Percentiles rank a stretch among this genome's conserved stretches.
Conservation (phyloP, 2,113 vertebrate species). For the human region GRCh38 chr16:6495501-6496000, state of each 20-base stretch:
- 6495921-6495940: conserved; percentile 33
- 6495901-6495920: neutral
- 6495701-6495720: neutral
- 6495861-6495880: neutral
- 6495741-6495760: neutral
- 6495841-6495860: neutral
- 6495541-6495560: neutral
- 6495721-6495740: neutral
- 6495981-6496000: conserved; percentile 83
- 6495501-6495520: neutral
- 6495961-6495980: conserved; percentile 83
- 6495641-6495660: conserved; percentile 3
- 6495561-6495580: neutral
- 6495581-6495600: neutral
- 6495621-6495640: neutral
- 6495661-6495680: conserved; percentile 2
- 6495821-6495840: neutral
- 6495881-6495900: neutral
- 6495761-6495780: neutral
- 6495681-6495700: conserved; percentile 25
- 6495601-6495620: neutral
- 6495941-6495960: conserved; percentile 68
- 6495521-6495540: neutral
- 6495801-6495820: neutral
- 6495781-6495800: too few relatives aligned